These are phyloP conservation scores for Trematomus loennbergii DNA, from an alignment of 2,113 vertebrate species.

Conservation along the genomic window DNA sequence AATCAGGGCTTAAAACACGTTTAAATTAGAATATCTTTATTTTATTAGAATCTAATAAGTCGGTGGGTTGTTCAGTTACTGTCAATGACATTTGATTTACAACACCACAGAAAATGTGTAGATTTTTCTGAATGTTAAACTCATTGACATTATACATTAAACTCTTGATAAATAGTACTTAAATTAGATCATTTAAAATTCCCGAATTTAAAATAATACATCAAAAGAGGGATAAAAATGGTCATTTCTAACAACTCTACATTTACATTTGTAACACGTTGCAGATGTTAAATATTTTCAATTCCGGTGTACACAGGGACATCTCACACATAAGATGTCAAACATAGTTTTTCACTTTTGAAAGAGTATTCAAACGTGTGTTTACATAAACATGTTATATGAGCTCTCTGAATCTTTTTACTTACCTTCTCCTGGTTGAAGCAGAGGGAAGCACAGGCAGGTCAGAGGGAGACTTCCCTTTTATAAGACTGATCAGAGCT, in stretches of 20 bases:
- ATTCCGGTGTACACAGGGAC: neutral
- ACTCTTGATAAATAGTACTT: too few species aligned
- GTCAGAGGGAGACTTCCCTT: neutral
- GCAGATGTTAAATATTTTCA: neutral
- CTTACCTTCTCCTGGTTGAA: constrained; percentile 47
- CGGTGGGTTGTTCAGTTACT: neutral
- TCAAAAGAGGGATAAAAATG: too few species aligned
- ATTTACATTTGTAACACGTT: neutral
- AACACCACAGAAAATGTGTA: neutral
- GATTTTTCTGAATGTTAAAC: neutral
- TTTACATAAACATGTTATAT: neutral
- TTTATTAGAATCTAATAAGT: neutral
- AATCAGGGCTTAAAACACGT: neutral
- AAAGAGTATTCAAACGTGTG: neutral
- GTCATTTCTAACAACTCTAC: neutral
- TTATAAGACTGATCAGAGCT: neutral
- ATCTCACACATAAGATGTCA: neutral
- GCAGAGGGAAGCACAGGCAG: constrained; percentile 1
- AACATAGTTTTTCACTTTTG: neutral
- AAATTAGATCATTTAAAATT: neutral
- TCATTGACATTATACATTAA: too few species aligned
- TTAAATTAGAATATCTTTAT: neutral
- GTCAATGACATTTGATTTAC: neutral
- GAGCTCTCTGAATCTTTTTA: neutral
- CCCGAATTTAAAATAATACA: neutral